phyloP scores from a whole-genome alignment of 2,888 invertebrate species.

The Nasonovia ribisnigri region DNA sequence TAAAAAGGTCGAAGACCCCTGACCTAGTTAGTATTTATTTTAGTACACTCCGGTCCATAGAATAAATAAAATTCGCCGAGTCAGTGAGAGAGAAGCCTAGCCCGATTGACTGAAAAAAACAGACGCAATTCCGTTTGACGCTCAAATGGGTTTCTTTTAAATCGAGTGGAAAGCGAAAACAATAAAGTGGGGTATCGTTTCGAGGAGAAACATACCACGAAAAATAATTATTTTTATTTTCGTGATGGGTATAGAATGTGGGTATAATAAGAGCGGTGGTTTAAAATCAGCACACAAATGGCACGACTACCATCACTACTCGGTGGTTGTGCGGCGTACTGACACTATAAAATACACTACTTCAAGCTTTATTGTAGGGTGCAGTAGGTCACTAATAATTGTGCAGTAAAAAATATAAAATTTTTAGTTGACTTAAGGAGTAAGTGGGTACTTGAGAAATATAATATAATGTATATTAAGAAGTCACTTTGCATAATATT shows the following conservation, averaged over 20 bases:
- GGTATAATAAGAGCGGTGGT: neutral
- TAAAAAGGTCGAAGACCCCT: neutral
- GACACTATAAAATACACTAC: neutral
- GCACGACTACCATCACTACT: no score
- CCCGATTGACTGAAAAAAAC: neutral
- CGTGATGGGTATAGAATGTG: neutral
- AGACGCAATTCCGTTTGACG: neutral
- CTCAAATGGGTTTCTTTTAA: neutral
- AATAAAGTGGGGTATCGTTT: neutral
- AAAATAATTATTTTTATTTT: neutral
- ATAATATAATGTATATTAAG: no score
- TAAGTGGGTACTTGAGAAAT: neutral
- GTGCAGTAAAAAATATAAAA: neutral
- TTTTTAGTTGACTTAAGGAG: neutral
- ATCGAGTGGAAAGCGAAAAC: neutral
- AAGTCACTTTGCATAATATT: neutral
- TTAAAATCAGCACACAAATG: neutral
- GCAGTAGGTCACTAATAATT: neutral
- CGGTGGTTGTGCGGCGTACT: neutral
- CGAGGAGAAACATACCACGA: neutral
- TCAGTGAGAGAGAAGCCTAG: neutral
- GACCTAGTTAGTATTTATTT: neutral
- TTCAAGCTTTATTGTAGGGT: neutral
- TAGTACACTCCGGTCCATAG: neutral
- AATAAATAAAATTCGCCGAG: neutral